These are phyloP conservation scores for Tetragnatha montana DNA, from an alignment of 2,888 invertebrate genomes.

Conservation along the genomic window DNA sequence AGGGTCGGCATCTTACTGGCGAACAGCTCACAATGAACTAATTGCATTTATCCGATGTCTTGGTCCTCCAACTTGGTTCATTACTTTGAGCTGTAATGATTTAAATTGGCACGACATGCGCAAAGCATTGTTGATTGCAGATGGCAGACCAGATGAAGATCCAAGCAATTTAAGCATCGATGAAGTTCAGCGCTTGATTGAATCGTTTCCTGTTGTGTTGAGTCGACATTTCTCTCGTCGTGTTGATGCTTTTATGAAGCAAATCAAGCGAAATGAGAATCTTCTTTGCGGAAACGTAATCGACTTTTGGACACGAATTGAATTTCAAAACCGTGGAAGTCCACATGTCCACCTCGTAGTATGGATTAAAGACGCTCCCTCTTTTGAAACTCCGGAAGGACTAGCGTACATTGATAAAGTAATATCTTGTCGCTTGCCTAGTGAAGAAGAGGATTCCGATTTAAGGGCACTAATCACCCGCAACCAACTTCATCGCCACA, in stretches of 20 bases:
- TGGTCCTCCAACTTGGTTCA: slow-evolving; percentile 53
- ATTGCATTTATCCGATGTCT: slow-evolving; percentile 54
- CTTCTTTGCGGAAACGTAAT: slow-evolving; percentile 15
- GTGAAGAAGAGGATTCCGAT: slow-evolving; percentile 36
- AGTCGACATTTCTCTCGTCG: slow-evolving; percentile 33
- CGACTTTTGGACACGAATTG: slow-evolving; percentile 66
- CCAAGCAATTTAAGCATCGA: slow-evolving; percentile 44
- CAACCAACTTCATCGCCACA: slow-evolving; percentile 31
- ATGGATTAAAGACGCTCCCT: slow-evolving; percentile 48
- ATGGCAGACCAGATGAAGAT: slow-evolving; percentile 54
- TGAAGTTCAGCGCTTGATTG: slow-evolving; percentile 42
- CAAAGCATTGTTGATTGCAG: slow-evolving; percentile 59
- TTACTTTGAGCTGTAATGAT: slow-evolving; percentile 65
- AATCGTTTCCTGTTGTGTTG: slow-evolving; percentile 34
- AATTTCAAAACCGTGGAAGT: slow-evolving; percentile 60
- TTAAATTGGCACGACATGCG: slow-evolving; percentile 63
- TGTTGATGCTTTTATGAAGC: slow-evolving; percentile 35
- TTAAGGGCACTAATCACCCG: slow-evolving; percentile 23
- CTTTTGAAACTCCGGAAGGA: slow-evolving; percentile 48
- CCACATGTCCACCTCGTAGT: slow-evolving; percentile 65
- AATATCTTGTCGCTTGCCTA: slow-evolving; percentile 16
- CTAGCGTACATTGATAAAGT: slow-evolving; percentile 14
- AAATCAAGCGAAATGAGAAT: slow-evolving; percentile 1
- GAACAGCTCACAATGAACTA: slow-evolving; percentile 43
- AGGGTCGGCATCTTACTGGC: slow-evolving; percentile 51